Percentiles rank a stretch among this genome's conserved stretches.
These are phyloP conservation scores for Barypeithes pellucidus DNA, from an alignment of 2,888 invertebrate species.

Conservation along the genomic window DNA sequence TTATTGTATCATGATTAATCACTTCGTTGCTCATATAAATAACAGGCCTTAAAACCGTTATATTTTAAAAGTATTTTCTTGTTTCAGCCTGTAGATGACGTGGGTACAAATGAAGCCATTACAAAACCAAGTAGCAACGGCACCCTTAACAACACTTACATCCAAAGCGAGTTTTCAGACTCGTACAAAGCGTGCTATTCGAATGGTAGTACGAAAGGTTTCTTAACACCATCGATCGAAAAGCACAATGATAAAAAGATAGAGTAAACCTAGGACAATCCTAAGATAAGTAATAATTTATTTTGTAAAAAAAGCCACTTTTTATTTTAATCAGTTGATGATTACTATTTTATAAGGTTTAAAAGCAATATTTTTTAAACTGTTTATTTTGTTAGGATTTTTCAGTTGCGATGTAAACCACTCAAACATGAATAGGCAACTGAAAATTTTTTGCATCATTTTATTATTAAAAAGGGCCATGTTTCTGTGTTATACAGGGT, in stretches of 20 bases:
- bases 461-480: too few relatives aligned
- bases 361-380: constrained; percentile 37
- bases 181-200: constrained; percentile 77
- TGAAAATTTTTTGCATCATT: too few relatives aligned
- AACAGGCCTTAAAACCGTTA: too few relatives aligned
- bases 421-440: too few relatives aligned
- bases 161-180: constrained; percentile 74
- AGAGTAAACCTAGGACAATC: constrained; percentile 53
- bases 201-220: constrained; percentile 77
- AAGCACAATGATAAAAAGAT: constrained; percentile 61
- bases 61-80: constrained; percentile 37
- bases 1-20: too few relatives aligned
- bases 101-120: constrained; percentile 55
- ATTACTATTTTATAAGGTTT: constrained; percentile 22
- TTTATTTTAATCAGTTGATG: constrained; percentile 8
- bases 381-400: constrained; percentile 22
- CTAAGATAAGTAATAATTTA: constrained; percentile 48
- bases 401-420: constrained; percentile 15
- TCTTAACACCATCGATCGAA: constrained; percentile 70
- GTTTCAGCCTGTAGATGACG: constrained; percentile 79
- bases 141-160: constrained; percentile 69
- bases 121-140: constrained; percentile 68
- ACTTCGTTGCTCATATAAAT: too few relatives aligned
- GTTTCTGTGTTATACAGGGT: too few relatives aligned
- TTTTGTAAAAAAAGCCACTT: constrained; percentile 27